Percentiles rank a stretch among this genome's conserved stretches.
phyloP scores from a whole-genome alignment of 92 coral and sea anemone genomes.

The Parazoanthus swiftii region DNA sequence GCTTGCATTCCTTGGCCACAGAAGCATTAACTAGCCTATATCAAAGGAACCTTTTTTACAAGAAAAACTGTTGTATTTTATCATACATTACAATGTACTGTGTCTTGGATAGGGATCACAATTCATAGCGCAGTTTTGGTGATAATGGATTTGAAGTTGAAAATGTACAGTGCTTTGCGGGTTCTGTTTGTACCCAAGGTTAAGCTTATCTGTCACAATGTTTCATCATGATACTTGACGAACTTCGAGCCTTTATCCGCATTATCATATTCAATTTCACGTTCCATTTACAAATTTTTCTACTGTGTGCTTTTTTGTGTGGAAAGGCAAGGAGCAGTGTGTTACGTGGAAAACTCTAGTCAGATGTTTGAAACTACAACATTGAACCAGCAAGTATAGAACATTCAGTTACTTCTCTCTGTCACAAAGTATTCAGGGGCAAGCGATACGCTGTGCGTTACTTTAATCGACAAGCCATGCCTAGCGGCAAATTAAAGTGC shows the following conservation, averaged over 20 bases:
- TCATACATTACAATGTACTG: not conserved
- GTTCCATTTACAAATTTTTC: not conserved
- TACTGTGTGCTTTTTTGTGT: not conserved
- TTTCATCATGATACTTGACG: conserved; percentile 14
- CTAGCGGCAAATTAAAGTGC: conserved; percentile 19
- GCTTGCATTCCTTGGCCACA: not conserved
- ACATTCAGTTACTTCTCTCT: not conserved
- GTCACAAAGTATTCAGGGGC: not conserved
- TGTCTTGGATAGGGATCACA: not conserved
- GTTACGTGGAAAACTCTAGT: not conserved
- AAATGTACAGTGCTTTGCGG: not conserved
- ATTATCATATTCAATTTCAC: conserved; percentile 23
- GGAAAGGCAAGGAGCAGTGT: not conserved
- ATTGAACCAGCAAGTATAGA: not conserved
- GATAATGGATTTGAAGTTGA: conserved; percentile 3
- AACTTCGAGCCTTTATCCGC: not conserved
- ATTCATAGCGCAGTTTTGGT: not conserved
- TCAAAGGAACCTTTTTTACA: not conserved
- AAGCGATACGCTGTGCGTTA: not conserved
- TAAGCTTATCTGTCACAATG: conserved; percentile 9
- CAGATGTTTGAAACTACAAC: not conserved
- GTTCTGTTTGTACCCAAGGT: conserved; percentile 10
- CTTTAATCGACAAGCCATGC: conserved; percentile 6
- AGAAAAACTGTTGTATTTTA: not conserved
- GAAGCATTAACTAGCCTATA: no score